Percentiles rank a stretch among this genome's conserved stretches.
These are phyloP conservation scores for Tetranychus truncatus DNA, from an alignment of 2,888 invertebrate genomes.

Conservation along the genomic window DNA sequence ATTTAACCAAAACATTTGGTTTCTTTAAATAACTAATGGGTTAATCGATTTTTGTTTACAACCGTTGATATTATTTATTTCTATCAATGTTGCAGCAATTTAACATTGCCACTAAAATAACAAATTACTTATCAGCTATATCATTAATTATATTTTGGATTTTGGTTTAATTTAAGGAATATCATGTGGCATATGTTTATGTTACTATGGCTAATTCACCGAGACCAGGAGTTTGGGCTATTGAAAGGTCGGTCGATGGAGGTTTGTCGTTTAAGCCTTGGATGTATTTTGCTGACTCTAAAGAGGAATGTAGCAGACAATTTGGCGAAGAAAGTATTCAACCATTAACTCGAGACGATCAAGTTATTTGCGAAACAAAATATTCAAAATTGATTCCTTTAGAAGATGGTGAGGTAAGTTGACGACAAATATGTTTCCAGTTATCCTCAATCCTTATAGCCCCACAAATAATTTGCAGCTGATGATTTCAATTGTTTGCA, in stretches of 20 bases:
- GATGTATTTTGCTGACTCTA: conserved; percentile 93
- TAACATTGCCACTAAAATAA: not conserved
- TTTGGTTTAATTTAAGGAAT: conserved; percentile 50
- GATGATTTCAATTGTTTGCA: not conserved
- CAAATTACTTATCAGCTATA: not conserved
- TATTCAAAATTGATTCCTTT: conserved; percentile 87
- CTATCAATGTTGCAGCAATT: not conserved
- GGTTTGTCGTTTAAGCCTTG: conserved; percentile 82
- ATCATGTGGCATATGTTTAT: conserved; percentile 93
- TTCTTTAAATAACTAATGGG: too few species aligned
- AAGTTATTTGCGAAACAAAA: conserved; percentile 82
- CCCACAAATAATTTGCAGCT: not conserved
- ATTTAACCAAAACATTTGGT: too few species aligned
- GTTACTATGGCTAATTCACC: conserved; percentile 97
- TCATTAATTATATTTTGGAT: not conserved
- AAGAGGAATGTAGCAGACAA: conserved; percentile 63
- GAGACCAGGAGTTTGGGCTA: conserved; percentile 82
- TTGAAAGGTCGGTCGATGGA: conserved; percentile 77
- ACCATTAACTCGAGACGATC: conserved; percentile 66
- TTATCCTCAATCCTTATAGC: not conserved
- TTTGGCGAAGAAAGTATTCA: conserved; percentile 55
- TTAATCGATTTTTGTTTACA: too few species aligned
- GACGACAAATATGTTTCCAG: not conserved
- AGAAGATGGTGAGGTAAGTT: conserved; percentile 73
- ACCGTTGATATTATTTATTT: too few species aligned